Percentiles rank a stretch among this genome's conserved stretches.
These are phyloP conservation scores for Cyanoderma ruficeps DNA, from an alignment of 2,113 vertebrate species.

Conservation along the genomic window DNA sequence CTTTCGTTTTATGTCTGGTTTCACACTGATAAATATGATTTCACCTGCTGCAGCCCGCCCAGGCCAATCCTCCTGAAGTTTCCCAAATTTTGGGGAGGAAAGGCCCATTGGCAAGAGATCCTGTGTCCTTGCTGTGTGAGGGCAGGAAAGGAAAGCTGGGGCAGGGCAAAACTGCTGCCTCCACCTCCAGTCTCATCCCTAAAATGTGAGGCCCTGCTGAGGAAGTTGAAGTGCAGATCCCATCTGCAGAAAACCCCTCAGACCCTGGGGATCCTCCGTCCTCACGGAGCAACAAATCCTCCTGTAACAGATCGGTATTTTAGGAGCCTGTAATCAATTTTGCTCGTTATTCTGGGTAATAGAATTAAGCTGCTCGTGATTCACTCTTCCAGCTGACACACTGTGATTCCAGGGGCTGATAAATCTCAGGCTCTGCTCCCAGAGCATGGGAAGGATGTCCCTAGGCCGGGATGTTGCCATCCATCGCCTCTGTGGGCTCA, in stretches of 20 bases:
- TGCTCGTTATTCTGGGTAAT: neutral
- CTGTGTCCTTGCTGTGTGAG: neutral
- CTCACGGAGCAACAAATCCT: neutral
- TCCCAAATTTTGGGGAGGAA: accelerated
- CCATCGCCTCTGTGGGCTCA: neutral
- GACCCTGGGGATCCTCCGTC: neutral
- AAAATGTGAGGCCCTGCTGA: accelerated
- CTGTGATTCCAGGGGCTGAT: conserved; percentile 10
- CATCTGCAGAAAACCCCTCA: neutral
- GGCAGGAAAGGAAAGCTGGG: neutral
- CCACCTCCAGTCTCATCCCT: neutral
- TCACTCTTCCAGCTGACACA: neutral
- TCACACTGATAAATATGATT: neutral
- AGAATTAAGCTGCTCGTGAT: conserved; percentile 27
- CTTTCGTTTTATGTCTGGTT: accelerated
- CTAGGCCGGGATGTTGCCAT: neutral
- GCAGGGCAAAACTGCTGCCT: neutral
- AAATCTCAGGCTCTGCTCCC: neutral
- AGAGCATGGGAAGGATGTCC: neutral
- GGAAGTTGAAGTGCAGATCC: neutral
- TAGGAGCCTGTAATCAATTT: conserved; percentile 10
- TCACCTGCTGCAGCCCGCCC: neutral
- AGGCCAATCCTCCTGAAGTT: neutral
- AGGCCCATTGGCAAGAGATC: accelerated
- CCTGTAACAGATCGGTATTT: neutral